Evolutionary conservation across 2,797 vertebrate genomes (phyloP).

Genomic region (Clarias fuscus): DNA sequence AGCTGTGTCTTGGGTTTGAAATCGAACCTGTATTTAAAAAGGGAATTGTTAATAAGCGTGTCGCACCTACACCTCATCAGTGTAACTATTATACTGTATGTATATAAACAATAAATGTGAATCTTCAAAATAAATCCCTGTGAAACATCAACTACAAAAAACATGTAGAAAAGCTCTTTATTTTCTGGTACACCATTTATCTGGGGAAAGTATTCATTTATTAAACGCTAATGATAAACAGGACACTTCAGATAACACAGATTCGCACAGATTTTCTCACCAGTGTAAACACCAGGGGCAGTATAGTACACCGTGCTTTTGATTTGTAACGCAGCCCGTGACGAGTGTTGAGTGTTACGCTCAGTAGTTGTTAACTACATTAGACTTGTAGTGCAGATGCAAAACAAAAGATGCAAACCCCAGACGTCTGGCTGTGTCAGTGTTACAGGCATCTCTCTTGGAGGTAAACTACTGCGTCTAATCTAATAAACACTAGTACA

Average conservation of each 20-base stretch:
- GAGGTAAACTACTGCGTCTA: too few species aligned
- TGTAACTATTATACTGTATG: not conserved
- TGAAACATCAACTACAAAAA: not conserved
- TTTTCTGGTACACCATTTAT: not conserved
- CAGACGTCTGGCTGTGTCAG: too few species aligned
- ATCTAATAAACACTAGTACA: not conserved
- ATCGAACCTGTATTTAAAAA: not conserved
- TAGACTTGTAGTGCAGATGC: too few species aligned
- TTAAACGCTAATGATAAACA: not conserved
- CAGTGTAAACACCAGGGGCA: too few species aligned
- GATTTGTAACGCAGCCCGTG: too few species aligned
- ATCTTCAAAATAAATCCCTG: not conserved
- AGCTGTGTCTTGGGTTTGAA: not conserved
- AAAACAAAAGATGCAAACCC: too few species aligned
- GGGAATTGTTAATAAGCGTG: not conserved
- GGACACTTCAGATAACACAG: not conserved
- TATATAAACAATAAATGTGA: constrained; percentile 2
- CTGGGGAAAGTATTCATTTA: too few species aligned
- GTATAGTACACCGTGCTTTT: too few species aligned
- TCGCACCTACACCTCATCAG: not conserved
- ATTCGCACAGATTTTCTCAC: not conserved
- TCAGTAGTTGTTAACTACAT: too few species aligned
- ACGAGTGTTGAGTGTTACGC: too few species aligned
- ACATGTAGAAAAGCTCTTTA: not conserved
- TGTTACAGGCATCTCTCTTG: too few species aligned